phyloP scores from a whole-genome alignment of 2,113 vertebrate species.

The Colius striatus region DNA sequence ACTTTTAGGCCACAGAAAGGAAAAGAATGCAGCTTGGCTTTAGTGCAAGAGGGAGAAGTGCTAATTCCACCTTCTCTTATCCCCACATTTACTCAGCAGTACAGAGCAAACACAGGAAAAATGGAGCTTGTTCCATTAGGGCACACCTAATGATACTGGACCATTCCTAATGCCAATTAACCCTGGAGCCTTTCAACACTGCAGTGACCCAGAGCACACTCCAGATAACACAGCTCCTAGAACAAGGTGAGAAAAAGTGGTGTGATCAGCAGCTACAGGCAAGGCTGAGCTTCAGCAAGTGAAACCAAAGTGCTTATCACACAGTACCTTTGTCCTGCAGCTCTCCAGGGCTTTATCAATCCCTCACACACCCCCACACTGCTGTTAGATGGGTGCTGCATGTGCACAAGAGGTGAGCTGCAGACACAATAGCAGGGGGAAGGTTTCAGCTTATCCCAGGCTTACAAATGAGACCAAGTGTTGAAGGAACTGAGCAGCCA shows the following conservation, averaged over 20 bases:
- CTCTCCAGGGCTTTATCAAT: neutral
- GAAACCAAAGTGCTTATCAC: accelerated
- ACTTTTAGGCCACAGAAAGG: conserved; percentile 62
- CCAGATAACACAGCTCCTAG: conserved; percentile 28
- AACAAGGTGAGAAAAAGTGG: neutral
- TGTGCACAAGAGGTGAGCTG: neutral
- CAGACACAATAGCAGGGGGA: neutral
- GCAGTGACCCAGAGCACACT: neutral
- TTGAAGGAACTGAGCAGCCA: neutral
- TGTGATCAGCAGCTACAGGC: neutral
- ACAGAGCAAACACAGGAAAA: neutral
- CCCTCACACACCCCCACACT: accelerated
- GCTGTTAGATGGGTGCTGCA: neutral
- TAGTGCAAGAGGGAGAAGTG: conserved; percentile 35
- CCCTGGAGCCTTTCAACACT: neutral
- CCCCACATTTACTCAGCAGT: conserved; percentile 41
- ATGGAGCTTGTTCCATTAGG: conserved; percentile 37
- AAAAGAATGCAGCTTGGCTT: conserved; percentile 63
- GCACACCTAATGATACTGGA: conserved; percentile 45
- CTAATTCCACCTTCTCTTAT: conserved; percentile 66
- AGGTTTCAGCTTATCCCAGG: neutral
- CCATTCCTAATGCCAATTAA: conserved; percentile 28
- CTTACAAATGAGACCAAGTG: neutral
- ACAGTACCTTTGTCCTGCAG: neutral
- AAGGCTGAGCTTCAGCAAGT: neutral